A percentile compares a stretch with the other conserved stretches of the same genome.
Evolutionary conservation across 35 echinoderm and acorn worm genomes (phyloP).

Genomic region (Amphiura filiformis): DNA sequence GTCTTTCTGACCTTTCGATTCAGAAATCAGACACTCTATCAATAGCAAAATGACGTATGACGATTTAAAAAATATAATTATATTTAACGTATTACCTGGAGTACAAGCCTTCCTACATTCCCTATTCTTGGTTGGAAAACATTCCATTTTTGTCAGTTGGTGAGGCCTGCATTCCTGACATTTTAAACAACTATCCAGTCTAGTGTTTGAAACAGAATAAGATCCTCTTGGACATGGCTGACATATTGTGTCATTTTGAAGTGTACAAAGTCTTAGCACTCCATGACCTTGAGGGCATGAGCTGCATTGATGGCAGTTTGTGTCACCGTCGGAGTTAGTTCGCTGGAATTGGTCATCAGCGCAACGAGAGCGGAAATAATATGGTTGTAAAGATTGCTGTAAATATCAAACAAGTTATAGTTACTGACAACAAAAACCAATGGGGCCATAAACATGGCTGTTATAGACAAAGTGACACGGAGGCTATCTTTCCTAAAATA

Average conservation of each 20-base stretch:
- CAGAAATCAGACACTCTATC: no score
- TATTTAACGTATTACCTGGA: no score
- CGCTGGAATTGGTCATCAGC: not conserved
- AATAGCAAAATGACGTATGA: no score
- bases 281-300: not conserved
- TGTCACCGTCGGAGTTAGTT: not conserved
- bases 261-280: not conserved
- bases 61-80: no score
- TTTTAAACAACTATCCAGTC: not conserved
- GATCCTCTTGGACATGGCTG: not conserved
- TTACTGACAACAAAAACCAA: no score
- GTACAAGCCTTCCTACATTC: not conserved
- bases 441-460: no score
- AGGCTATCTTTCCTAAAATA: no score
- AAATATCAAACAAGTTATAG: no score
- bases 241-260: not conserved
- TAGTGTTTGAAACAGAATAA: not conserved
- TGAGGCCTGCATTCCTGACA: not conserved
- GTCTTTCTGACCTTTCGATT: no score
- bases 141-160: not conserved
- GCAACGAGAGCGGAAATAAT: no score
- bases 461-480: no score
- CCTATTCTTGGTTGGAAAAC: not conserved
- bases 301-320: not conserved
- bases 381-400: no score